These are phyloP conservation scores for Phymanthus crucifer DNA, from an alignment of 92 coral and sea anemone genomes.

Conservation along the genomic window DNA sequence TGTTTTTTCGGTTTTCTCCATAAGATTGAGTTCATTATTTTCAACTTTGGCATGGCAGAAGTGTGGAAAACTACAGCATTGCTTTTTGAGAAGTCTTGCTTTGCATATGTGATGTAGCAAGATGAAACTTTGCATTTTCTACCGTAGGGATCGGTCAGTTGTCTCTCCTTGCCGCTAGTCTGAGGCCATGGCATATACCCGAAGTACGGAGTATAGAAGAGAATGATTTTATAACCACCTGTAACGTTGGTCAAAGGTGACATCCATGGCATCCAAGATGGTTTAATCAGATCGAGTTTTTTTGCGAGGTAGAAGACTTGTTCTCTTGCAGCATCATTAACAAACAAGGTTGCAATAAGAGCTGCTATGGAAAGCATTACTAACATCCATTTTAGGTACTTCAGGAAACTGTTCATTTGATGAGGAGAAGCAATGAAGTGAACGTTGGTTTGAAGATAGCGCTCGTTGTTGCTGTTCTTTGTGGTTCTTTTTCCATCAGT, in stretches of 20 bases:
- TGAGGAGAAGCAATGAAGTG: too few species aligned
- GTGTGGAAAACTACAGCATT: conserved; percentile 35
- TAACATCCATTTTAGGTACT: background rate
- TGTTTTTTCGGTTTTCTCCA: conserved; percentile 9
- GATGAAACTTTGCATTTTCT: conserved; percentile 13
- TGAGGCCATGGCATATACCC: conserved; percentile 33
- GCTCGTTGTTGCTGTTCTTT: too few species aligned
- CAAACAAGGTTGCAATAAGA: background rate
- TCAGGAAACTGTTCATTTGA: background rate
- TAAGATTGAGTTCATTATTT: background rate
- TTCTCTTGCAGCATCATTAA: background rate
- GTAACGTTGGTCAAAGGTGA: conserved; percentile 13
- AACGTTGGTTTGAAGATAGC: too few species aligned
- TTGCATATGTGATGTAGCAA: conserved; percentile 13
- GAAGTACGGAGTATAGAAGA: conserved; percentile 33
- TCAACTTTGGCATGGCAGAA: conserved; percentile 10
- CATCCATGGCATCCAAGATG: conserved; percentile 13
- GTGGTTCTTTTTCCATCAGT: too few species aligned
- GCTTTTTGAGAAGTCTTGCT: conserved; percentile 28
- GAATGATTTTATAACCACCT: conserved; percentile 5
- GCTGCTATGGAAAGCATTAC: background rate
- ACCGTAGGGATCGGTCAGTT: conserved; percentile 12
- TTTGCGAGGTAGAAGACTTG: background rate
- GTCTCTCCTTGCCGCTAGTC: background rate
- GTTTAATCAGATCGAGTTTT: background rate